phyloP scores from a whole-genome alignment of 2,113 vertebrate genomes.

The Nanger granti region DNA sequence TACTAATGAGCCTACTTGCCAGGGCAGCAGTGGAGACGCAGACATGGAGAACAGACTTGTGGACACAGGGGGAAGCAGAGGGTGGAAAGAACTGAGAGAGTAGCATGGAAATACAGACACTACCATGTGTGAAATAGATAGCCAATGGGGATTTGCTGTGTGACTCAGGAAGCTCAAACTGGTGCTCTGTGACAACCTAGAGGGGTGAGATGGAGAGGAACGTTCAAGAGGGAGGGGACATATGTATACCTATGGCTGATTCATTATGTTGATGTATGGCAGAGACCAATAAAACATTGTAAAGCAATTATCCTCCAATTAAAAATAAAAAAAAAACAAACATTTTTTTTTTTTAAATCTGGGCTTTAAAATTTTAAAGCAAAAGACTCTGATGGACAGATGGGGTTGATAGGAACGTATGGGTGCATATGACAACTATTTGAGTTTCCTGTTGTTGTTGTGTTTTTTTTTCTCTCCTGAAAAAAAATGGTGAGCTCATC shows the following conservation, averaged over 20 bases:
- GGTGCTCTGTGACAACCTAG: not conserved
- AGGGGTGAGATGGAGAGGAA: not conserved
- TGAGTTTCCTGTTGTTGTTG: not conserved
- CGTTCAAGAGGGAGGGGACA: not conserved
- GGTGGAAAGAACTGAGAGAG: not conserved
- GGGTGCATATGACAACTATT: not conserved
- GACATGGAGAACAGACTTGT: not conserved
- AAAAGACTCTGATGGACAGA: not conserved
- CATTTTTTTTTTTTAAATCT: not conserved
- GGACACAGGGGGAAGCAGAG: not conserved
- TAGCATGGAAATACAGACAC: not conserved
- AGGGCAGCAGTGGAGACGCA: not conserved
- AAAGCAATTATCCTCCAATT: not conserved
- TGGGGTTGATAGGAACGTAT: conserved; percentile 20
- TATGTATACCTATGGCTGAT: not conserved
- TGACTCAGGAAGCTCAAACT: not conserved
- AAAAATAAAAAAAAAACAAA: not conserved
- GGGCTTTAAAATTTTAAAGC: conserved; percentile 12
- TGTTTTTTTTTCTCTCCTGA: not conserved
- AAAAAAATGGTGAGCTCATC: not conserved
- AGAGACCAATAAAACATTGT: not conserved
- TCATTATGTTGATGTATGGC: not conserved
- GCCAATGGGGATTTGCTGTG: not conserved
- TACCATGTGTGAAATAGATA: not conserved
- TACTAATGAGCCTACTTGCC: not conserved